Base-by-base conservation (phyloP, 1,140 invertebrate genomes). In the Popillia japonica region DNA sequence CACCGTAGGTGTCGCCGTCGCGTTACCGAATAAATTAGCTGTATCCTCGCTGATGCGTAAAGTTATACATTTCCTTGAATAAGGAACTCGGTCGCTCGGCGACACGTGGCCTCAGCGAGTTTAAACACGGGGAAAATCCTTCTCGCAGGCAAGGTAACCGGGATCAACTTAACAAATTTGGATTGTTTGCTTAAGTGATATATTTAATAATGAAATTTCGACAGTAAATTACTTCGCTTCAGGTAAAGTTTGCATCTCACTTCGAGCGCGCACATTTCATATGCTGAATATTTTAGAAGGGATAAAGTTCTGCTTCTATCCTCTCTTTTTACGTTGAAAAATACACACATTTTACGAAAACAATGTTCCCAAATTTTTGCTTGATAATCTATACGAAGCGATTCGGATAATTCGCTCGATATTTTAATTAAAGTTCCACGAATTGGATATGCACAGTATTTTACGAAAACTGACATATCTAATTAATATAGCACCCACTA, bases 181-280 rank as follows among this genome's bases (percentile, higher is more conserved):
- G 48, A 55, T 55, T 55, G 48, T 55, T 55, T 55, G 48, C 48
- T 55, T 55, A 55, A 17, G 48, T 55, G 14, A 55, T 55, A 55
- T 55, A 55, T 55, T 55, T 55, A 55, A 55, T 55, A 55, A 55
- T 55, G 17, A 55, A 55, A 55, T 17, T 55, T 55, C 48, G 48
- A n/a, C 48, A 55, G 14, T 17, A 17, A 55, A 55, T 55, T 55
- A 55, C 4, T 55, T n/a, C 14, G 14, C 48, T 14, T 55, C 48
- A 14, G 0, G 48, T 55, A 55, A n/a, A 55, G 9, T 55, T 48
- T 48, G 9, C 44, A 48, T n/a, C 41, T n/a, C n/a, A n/a, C n/a
- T n/a, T n/a, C n/a, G n/a, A n/a, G n/a, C n/a, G n/a, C n/a, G n/a
- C n/a, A 34, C 27, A 4, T 34, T 34, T 34, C 27, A 34, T 34